Evolutionary conservation across 2,888 invertebrate genomes (phyloP).

Genomic region (Bombylius discolor): DNA sequence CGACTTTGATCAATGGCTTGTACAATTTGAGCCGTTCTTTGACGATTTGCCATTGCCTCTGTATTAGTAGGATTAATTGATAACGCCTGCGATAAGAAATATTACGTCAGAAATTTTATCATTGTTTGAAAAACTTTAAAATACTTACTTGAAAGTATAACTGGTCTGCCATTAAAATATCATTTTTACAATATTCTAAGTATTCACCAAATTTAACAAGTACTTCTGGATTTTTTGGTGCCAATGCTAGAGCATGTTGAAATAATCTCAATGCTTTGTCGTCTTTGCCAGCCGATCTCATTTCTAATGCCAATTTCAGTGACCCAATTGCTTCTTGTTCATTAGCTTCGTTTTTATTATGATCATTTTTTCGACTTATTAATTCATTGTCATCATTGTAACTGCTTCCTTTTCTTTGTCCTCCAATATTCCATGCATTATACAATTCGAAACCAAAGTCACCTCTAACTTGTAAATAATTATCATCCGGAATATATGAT

Average conservation of each 20-base stretch:
- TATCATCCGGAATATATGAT: neutral
- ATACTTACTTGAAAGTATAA: slow-evolving; percentile 59
- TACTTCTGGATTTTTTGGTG: slow-evolving; percentile 85
- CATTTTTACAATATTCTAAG: slow-evolving; percentile 69
- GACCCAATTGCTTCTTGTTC: slow-evolving; percentile 67
- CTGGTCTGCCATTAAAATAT: slow-evolving; percentile 81
- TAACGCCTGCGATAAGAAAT: slow-evolving; percentile 44
- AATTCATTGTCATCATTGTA: neutral
- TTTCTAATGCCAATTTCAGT: slow-evolving; percentile 70
- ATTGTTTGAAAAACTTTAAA: neutral
- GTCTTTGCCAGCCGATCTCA: slow-evolving; percentile 66
- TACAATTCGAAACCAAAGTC: neutral
- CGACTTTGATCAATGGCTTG: slow-evolving; percentile 68
- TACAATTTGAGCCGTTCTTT: slow-evolving; percentile 76
- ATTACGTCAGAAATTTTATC: no score
- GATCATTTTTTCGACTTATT: neutral
- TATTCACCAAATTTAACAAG: slow-evolving; percentile 88
- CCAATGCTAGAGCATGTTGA: slow-evolving; percentile 81
- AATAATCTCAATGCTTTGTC: slow-evolving; percentile 77
- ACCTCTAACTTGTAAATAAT: neutral
- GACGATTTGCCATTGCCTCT: slow-evolving; percentile 64
- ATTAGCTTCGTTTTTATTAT: slow-evolving; percentile 22
- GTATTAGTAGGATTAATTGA: slow-evolving; percentile 70
- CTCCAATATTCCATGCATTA: neutral
- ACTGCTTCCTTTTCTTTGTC: neutral